phyloP scores from a whole-genome alignment of 2,113 vertebrate species.

The Carassius gibelio region DNA sequence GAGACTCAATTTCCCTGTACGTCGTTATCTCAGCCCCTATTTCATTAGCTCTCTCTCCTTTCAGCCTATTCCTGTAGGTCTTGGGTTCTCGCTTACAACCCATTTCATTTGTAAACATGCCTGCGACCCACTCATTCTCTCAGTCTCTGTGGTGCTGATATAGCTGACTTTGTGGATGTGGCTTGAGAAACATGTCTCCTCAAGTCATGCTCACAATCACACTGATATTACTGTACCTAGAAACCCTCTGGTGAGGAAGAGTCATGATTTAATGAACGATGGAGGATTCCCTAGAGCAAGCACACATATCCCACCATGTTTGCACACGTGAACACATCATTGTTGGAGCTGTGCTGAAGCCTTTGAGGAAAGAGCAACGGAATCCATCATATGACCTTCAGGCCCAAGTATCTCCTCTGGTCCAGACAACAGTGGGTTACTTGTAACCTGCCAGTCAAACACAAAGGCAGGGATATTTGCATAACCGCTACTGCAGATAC shows the following conservation, averaged over 20 bases:
- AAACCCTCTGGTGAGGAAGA: not conserved
- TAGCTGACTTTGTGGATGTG: conserved; percentile 14
- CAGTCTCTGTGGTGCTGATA: not conserved
- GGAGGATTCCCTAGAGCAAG: conserved; percentile 18
- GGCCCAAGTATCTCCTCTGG: conserved; percentile 60
- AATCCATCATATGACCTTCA: conserved; percentile 68
- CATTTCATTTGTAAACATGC: conserved; percentile 35
- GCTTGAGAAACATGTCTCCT: conserved; percentile 17
- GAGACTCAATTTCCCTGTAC: conserved; percentile 13
- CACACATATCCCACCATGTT: not conserved
- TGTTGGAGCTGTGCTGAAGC: conserved; percentile 19
- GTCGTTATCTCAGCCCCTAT: conserved; percentile 14
- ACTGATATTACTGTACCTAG: not conserved
- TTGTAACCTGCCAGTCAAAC: conserved; percentile 56
- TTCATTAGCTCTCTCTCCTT: conserved; percentile 32
- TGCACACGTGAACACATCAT: conserved; percentile 18
- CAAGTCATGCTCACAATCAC: conserved; percentile 12
- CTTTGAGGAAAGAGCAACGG: conserved; percentile 65
- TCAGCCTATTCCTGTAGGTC: not conserved
- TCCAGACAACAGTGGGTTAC: conserved; percentile 62
- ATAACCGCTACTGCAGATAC: conserved; percentile 8
- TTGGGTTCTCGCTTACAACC: not conserved
- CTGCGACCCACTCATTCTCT: conserved; percentile 10
- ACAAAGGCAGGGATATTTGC: conserved; percentile 34
- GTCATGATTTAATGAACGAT: conserved; percentile 28